Evolutionary conservation across 2,113 vertebrate genomes (phyloP), one percentile per base, ranked within the genome.

Genomic region (Podocnemis expansa): DNA sequence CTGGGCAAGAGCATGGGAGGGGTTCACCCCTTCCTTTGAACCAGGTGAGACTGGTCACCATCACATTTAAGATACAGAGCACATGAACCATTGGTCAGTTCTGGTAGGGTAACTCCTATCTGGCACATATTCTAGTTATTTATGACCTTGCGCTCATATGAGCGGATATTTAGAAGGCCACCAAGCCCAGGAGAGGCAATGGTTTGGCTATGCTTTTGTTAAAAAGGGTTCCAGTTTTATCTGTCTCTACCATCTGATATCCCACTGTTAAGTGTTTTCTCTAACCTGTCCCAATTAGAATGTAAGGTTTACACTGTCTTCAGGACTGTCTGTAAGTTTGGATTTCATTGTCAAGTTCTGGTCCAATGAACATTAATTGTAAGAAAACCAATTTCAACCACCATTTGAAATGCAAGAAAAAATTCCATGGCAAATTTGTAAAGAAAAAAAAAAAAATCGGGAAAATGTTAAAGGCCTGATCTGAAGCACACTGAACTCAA

Each of bases 151-250:
- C 49, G 93, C 70, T 96, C 76, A 91, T 86, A 91, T 92, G 78
- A 84, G 92, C 56, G 82, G 45, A 83, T 95, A 94, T 90, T 93
- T 85, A 90, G 86, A 95, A 73, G 78, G 51, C 47, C 56, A 91
- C n/a, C 49, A 38, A 43, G 89, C 83, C 80, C 63, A 89, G 82
- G 92, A 21, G 41, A 95, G 91, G 19, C 34, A 92, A 85, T 47
- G 56, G 87, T 87, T 55, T 94, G 80, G 52, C 73, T 83, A 41
- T 10, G 81, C 63, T 16, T 45, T 54, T 38, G 47, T 38, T 81
- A 14, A 43, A 93, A 91, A 88, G 10, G 19, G 41, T 25, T 75
- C 41, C 41, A 25, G 12, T 43, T 13, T 75, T 43, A 41, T 75
- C 45, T 75, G 41, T 41, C 10, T 45, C 79, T 19, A 82, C 51